Evolutionary conservation across 2,797 vertebrate genomes (phyloP).

Genomic region (Philypnodon macrostomus): DNA sequence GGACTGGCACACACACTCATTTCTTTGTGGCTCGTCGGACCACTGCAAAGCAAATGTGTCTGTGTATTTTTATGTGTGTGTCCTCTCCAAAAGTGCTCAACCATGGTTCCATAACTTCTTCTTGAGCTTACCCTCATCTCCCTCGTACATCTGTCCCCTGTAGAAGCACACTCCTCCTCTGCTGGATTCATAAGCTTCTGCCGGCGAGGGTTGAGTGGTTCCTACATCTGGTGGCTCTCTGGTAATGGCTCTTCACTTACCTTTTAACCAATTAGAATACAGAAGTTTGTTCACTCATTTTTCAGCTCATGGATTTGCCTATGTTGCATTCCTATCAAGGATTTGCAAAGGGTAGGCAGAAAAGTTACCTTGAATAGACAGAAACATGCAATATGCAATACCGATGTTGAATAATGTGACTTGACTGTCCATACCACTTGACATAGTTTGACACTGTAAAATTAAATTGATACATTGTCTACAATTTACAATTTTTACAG

Average conservation of each 20-base stretch:
- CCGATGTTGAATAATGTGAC: too few species aligned
- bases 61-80: constrained; percentile 39
- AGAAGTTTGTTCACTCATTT: constrained; percentile 43
- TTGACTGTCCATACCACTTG: too few species aligned
- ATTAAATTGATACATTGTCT: too few species aligned
- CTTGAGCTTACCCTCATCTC: constrained; percentile 38
- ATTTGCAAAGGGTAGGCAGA: constrained; percentile 15
- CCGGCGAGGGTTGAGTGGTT: constrained; percentile 47
- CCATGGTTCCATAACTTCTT: constrained; percentile 60
- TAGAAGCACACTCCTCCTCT: constrained; percentile 32
- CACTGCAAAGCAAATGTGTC: constrained; percentile 74
- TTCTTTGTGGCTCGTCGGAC: constrained; percentile 85
- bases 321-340: constrained; percentile 12
- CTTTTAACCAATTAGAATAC: constrained; percentile 46
- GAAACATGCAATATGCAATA: too few species aligned
- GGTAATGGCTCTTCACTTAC: constrained; percentile 46
- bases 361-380: too few species aligned
- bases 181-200: constrained; percentile 26
- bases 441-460: too few species aligned
- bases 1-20: constrained; percentile 91
- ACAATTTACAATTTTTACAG: too few species aligned
- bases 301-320: constrained; percentile 41
- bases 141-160: constrained; percentile 42
- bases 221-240: constrained; percentile 53
- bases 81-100: constrained; percentile 48